Percentiles rank a stretch among this genome's conserved stretches.
Conservation (phyloP, 2,797 vertebrate genomes). For the Thaleichthys pacificus region DNA sequence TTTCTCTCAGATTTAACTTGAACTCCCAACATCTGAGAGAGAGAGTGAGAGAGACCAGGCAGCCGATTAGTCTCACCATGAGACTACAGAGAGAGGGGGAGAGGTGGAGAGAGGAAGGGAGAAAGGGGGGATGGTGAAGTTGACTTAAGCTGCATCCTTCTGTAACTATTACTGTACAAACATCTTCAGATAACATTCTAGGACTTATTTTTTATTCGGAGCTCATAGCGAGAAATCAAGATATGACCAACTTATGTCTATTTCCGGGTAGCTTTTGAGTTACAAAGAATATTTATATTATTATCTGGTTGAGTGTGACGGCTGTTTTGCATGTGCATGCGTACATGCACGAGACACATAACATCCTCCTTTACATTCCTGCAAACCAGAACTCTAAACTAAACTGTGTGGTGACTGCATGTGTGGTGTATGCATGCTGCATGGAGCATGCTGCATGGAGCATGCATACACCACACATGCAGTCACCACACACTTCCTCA, state of each 20-base stretch:
- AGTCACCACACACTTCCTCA: slow-evolving; percentile 13
- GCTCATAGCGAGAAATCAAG: too few species aligned
- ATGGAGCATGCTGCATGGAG: too few species aligned
- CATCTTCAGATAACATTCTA: too few species aligned
- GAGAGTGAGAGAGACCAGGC: slow-evolving; percentile 24
- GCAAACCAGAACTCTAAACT: not conserved
- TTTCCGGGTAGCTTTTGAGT: too few species aligned
- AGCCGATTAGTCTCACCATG: slow-evolving; percentile 48
- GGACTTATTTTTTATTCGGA: too few species aligned
- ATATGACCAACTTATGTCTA: too few species aligned
- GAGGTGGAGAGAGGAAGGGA: slow-evolving; percentile 31
- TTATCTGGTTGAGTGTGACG: not conserved
- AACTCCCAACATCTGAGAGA: slow-evolving; percentile 39
- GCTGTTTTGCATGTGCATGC: not conserved
- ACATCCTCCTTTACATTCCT: not conserved
- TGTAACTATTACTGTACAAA: too few species aligned
- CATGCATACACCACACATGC: slow-evolving; percentile 3
- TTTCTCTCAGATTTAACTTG: slow-evolving; percentile 58
- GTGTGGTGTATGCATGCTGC: not conserved
- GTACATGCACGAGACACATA: not conserved
- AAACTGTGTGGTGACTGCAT: too few species aligned
- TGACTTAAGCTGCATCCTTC: too few species aligned
- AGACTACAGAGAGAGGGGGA: not conserved
- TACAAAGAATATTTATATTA: too few species aligned
- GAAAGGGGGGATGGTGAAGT: not conserved